Base-by-base conservation (phyloP, 2,113 vertebrate genomes). In the Sebastes fasciatus region DNA sequence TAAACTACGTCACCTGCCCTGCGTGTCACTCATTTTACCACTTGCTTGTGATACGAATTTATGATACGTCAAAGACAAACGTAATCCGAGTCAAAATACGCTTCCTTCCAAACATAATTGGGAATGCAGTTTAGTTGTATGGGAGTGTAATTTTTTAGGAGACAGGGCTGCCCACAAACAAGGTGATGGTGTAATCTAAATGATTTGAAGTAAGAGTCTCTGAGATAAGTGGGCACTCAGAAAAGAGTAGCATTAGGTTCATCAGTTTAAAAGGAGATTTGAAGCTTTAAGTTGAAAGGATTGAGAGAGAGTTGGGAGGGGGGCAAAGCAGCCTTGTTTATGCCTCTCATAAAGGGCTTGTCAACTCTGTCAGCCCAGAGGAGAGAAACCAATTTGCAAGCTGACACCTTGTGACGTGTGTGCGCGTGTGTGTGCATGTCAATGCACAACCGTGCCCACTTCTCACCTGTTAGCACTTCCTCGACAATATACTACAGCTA, bases 351-450 rank as follows among this genome's bases (percentile, higher is more conserved):
- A 89, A 92, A 90, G 89, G 89, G 70, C 90, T 91, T 94, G 93
- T 94, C 93, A 92, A 86, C 87, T 92, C 89, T 89, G 92, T 89
- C 91, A 91, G 77, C 86, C 88, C 75, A 88, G 78, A 91, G 88
- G 90, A 92, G 87, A 88, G 83, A 90, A 93, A 93, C 87, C 90
- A 91, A 94, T 94, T 93, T 94, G 86, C 86, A 79, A 84, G 73
- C 83, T 91, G 90, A 93, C 92, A 92, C 86, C 76, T 90, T 74
- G 72, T 88, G 90, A 92, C 23, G 34, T 74, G 73, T 34, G 72
- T 21, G 77, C 49, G 68, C 16, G 19, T 66, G 64, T 23, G 19
- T 42, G 77, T 81, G 72, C 43, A 46, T 65, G 70, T 78, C 73
- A 84, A 82, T 69, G 64, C 51, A 34, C 26, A 46, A 19, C 40